Evolutionary conservation across 1,140 invertebrate species (phyloP).

Genomic region (Megathymus violae): DNA sequence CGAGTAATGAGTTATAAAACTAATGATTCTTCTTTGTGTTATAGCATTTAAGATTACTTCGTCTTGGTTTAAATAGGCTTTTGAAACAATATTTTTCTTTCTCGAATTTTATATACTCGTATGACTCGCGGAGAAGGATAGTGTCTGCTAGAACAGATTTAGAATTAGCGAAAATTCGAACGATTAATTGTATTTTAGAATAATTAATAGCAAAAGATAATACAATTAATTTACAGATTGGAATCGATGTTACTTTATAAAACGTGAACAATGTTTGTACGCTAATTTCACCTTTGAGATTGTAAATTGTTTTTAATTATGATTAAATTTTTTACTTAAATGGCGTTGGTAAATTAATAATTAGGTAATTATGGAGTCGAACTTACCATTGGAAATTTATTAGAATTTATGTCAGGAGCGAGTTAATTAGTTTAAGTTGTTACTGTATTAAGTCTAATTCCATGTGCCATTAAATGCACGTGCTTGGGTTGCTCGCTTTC

Average conservation of each 20-base stretch:
- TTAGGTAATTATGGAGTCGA: not conserved
- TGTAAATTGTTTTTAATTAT: too few species aligned
- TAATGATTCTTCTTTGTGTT: not conserved
- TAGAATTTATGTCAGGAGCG: slow-evolving; percentile 25
- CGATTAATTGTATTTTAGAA: not conserved
- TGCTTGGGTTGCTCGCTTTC: slow-evolving; percentile 61
- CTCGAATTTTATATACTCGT: too few species aligned
- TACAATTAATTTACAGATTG: not conserved
- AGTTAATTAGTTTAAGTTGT: slow-evolving; percentile 39
- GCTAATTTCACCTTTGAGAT: too few species aligned
- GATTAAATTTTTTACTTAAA: not conserved
- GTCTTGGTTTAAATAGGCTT: not conserved
- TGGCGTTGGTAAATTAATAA: slow-evolving; percentile 15
- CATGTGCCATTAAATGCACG: slow-evolving; percentile 80
- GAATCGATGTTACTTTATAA: not conserved
- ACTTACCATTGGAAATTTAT: slow-evolving; percentile 25
- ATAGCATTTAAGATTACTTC: not conserved
- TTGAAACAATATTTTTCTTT: not conserved
- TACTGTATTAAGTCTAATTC: slow-evolving; percentile 67
- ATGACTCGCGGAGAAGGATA: not conserved
- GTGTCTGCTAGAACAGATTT: not conserved
- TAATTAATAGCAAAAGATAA: too few species aligned
- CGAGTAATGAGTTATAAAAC: not conserved
- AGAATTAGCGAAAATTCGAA: not conserved
- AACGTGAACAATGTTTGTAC: too few species aligned